Percentiles rank a stretch among this genome's conserved stretches.
These are phyloP conservation scores for Clanis bilineata DNA, from an alignment of 2,888 invertebrate genomes.

Conservation along the genomic window DNA sequence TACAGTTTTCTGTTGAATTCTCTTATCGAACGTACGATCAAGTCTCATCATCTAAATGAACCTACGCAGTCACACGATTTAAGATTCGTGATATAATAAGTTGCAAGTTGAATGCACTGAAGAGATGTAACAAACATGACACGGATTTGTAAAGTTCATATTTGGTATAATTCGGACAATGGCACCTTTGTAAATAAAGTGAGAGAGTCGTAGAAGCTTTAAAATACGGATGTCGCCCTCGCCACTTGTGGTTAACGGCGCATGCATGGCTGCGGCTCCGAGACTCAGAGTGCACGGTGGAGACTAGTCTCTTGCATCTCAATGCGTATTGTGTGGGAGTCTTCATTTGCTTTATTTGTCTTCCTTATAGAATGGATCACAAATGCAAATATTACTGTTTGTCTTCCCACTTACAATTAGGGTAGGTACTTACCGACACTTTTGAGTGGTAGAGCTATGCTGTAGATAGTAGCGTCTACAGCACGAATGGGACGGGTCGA, in stretches of 20 bases:
- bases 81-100: neutral
- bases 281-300: no score
- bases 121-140: conserved; percentile 13
- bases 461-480: no score
- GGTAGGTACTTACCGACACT: no score
- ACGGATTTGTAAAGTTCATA: conserved; percentile 6
- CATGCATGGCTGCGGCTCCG: conserved; percentile 26
- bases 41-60: no score
- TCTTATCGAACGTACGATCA: no score
- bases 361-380: no score
- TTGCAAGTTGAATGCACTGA: neutral
- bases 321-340: conserved; percentile 22
- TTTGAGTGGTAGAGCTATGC: no score
- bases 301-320: conserved; percentile 19
- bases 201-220: conserved; percentile 1
- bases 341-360: neutral
- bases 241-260: conserved; percentile 41
- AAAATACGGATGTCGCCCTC: conserved; percentile 16
- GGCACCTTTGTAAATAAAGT: conserved; percentile 23
- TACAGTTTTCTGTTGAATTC: no score
- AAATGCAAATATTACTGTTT: no score
- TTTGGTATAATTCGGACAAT: conserved; percentile 16
- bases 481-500: no score
- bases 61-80: no score
- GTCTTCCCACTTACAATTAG: no score